Percentiles rank a stretch among this genome's conserved stretches.
Conservation (phyloP, 2,797 vertebrate species). For the Pteropus rufus region DNA sequence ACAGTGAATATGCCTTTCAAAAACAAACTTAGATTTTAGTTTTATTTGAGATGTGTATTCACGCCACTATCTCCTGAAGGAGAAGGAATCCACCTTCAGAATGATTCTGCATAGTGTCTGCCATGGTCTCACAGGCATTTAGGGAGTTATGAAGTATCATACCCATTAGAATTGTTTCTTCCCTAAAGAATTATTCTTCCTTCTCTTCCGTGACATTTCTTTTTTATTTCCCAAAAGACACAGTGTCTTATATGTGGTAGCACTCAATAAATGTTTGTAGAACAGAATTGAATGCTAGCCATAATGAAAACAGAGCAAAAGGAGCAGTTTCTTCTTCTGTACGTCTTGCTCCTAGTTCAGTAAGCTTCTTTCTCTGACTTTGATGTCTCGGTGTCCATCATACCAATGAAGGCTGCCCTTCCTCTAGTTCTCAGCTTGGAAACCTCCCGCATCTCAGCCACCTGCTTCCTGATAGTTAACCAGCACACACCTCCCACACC, state of each 20-base stretch:
- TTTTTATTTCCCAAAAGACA: constrained; percentile 38
- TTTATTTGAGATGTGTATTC: background rate
- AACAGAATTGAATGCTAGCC: background rate
- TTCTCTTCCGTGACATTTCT: constrained; percentile 34
- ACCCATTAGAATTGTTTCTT: background rate
- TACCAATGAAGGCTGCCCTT: constrained; percentile 43
- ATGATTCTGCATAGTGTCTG: background rate
- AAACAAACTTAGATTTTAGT: background rate
- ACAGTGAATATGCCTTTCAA: background rate
- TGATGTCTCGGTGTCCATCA: constrained; percentile 7
- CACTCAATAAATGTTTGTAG: background rate
- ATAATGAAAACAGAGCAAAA: constrained; percentile 6
- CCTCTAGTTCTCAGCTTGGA: constrained; percentile 36
- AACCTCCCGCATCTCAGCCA: constrained; percentile 68
- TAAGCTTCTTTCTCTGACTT: background rate
- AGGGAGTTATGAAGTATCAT: background rate
- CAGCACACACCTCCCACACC: constrained; percentile 58
- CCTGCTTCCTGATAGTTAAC: constrained; percentile 73
- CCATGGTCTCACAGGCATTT: background rate
- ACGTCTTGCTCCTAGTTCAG: background rate
- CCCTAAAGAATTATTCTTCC: constrained; percentile 9
- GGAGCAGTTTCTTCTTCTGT: background rate
- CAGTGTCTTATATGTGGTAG: background rate
- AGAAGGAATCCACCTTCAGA: background rate
- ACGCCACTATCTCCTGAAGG: background rate